Base-by-base conservation (phyloP, 2,113 vertebrate species). In the Nibea coibor region DNA sequence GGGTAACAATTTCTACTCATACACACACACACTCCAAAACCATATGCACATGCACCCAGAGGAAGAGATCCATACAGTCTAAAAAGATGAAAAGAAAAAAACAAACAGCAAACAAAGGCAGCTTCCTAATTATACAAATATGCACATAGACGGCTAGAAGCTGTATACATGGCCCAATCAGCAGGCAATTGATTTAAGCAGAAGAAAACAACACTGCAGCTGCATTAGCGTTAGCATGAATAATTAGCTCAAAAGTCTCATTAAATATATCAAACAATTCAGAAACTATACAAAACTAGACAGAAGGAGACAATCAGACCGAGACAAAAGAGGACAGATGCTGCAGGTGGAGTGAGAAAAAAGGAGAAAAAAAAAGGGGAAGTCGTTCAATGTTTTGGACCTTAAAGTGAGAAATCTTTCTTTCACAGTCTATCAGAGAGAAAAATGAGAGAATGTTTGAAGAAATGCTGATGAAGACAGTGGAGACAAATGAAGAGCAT, bases 391-490 rank as follows among this genome's bases (percentile, higher is more conserved):
- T 48, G 81, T 87, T 57, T 82, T 51, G 24, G 75, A 80, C 71
- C 75, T 72, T 68, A 61, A 83, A 31, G 77, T 82, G 81, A 90
- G 87, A 84, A 86, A 85, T 87, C 79, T 65, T 56, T 83, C 72
- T 78, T 88, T 90, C 86, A 76, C 90, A 83, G 81, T 87, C 87
- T 88, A 84, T 84, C 82, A 84, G 86, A 88, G 78, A 90, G 89
- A 89, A 88, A 88, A 92, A 91, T 89, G 72, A 86, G 77, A 61
- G 70, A 68, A 72, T 67, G 65, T 89, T 68, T 83, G 45, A 63
- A 80, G 75, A 92, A 87, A 81, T 79, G 86, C 80, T 89, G 90
- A 89, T 91, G 88, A 89, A 87, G 88, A 87, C 89, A 82, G 79
- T 77, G 1, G 66, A 87, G 88, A 88, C 84, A 89, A 90, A 93